Percentiles rank a stretch among this genome's conserved stretches.
These are phyloP conservation scores for Dendrocopos noguchii DNA, from an alignment of 2,113 vertebrate species.

Conservation along the genomic window DNA sequence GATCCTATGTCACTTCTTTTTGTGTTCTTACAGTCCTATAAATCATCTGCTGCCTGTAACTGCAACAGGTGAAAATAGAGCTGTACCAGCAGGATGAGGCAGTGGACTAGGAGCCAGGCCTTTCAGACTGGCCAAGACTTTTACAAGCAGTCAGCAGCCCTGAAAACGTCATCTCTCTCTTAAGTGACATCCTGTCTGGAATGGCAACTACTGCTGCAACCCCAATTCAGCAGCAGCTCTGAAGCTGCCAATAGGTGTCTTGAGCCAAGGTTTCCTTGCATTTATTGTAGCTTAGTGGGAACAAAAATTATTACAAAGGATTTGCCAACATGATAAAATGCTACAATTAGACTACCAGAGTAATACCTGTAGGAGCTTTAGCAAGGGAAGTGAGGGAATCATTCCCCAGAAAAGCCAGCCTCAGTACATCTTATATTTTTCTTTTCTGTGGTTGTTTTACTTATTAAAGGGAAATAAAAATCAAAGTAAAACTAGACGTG, in stretches of 20 bases:
- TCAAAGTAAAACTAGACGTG: background rate
- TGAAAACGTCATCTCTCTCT: conserved; percentile 35
- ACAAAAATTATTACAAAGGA: conserved; percentile 64
- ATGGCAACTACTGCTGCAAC: background rate
- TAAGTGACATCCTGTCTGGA: background rate
- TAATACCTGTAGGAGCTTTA: conserved; percentile 43
- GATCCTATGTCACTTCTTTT: background rate
- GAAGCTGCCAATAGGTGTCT: conserved; percentile 47
- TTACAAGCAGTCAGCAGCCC: conserved; percentile 14
- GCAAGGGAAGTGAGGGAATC: conserved; percentile 1
- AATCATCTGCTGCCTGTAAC: background rate
- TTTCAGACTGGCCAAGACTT: background rate
- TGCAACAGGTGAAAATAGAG: background rate
- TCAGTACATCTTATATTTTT: background rate
- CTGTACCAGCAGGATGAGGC: background rate
- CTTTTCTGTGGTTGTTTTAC: background rate
- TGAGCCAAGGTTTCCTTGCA: conserved; percentile 43
- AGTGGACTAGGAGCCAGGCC: background rate
- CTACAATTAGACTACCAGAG: conserved; percentile 54
- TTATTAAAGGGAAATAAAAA: background rate
- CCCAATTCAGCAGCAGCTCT: conserved; percentile 26
- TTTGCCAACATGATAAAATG: conserved; percentile 66
- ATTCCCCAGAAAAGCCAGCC: conserved; percentile 26
- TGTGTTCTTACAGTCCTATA: background rate
- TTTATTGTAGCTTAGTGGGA: conserved; percentile 43